Evolutionary conservation across 2,113 vertebrate genomes (phyloP), one percentile per base, ranked within the genome.

Genomic region (Myrmophylax atrothorax): DNA sequence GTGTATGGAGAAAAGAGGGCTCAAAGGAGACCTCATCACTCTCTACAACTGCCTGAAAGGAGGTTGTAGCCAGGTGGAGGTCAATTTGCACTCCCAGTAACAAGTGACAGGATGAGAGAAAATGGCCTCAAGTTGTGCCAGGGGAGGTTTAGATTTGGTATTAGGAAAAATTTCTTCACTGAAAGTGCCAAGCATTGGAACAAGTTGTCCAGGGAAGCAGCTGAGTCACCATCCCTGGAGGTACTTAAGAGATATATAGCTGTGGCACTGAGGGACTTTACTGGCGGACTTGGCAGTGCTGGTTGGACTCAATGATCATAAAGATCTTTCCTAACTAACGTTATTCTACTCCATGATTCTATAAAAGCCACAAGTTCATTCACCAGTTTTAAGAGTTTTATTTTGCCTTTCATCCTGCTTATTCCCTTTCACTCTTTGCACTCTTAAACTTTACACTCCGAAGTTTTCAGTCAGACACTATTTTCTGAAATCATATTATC

Each of bases 321-420:
- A 49, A 55, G 24, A 29, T 55, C 13, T 83, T 76, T 76, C 40
- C 55, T 40, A 83, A 42, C 10, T 22, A 18, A 76, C 84, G 56
- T 63, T 0, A 33, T 49, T 77, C 17, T 9, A 33, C 63, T 84
- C 25, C 14, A 28, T 37, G 11, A 49, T 26, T 69, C 9, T 63
- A 4, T n/a, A 58, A 70, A 22, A 87, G 35, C 33, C 40, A 29
- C 14, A 77, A 86, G 89, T 73, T 78, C 28, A 83, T 93, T 96
- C 62, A 22, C 25, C 10, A 4, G 6, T 74, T 66, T 93, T 42
- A 87, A 59, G 55, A 77, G 53, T 29, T 90, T 87, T 78, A 24
- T 90, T 95, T 92, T 80, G 66, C 87, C 73, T 76, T 92, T 96
- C 63, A 87, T 73, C 56, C 55, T 87, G 47, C 53, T 94, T 35